These are phyloP conservation scores for Miichthys miiuy DNA, from an alignment of 2,797 vertebrate genomes.

Conservation along the genomic window DNA sequence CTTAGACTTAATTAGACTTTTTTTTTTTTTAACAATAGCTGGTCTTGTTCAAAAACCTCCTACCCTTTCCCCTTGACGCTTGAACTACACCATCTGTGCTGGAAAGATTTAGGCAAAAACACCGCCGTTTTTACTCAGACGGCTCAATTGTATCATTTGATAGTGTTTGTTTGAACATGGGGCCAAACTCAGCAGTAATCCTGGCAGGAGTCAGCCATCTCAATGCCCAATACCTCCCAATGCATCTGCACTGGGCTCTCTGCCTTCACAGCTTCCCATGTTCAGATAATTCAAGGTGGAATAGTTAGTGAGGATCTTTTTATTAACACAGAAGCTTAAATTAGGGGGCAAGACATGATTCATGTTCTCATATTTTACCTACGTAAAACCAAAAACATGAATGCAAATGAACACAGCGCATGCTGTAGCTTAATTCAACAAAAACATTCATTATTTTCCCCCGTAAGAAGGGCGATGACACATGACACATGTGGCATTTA, in stretches of 20 bases:
- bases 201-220: slow-evolving; percentile 60
- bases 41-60: slow-evolving; percentile 30
- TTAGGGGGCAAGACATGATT: not conserved
- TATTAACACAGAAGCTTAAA: slow-evolving; percentile 23
- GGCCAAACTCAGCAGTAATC: slow-evolving; percentile 60
- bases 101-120: slow-evolving; percentile 34
- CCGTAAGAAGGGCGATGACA: not conserved
- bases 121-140: slow-evolving; percentile 41
- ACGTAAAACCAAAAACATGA: slow-evolving; percentile 4
- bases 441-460: slow-evolving; percentile 5
- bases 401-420: not conserved
- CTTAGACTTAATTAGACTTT: too few relatives aligned
- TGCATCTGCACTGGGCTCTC: slow-evolving; percentile 61
- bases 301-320: slow-evolving; percentile 36
- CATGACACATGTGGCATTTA: slow-evolving; percentile 8
- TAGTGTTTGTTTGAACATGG: slow-evolving; percentile 54
- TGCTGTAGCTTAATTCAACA: not conserved
- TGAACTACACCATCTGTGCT: slow-evolving; percentile 36
- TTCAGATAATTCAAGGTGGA: slow-evolving; percentile 38
- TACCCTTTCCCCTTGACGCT: slow-evolving; percentile 39
- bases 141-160: slow-evolving; percentile 58
- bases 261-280: slow-evolving; percentile 51
- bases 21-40: slow-evolving; percentile 10
- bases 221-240: slow-evolving; percentile 62
- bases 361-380: slow-evolving; percentile 7